phyloP scores from a whole-genome alignment of 2,888 invertebrate species.

The Trissoscelio sp. region DNA sequence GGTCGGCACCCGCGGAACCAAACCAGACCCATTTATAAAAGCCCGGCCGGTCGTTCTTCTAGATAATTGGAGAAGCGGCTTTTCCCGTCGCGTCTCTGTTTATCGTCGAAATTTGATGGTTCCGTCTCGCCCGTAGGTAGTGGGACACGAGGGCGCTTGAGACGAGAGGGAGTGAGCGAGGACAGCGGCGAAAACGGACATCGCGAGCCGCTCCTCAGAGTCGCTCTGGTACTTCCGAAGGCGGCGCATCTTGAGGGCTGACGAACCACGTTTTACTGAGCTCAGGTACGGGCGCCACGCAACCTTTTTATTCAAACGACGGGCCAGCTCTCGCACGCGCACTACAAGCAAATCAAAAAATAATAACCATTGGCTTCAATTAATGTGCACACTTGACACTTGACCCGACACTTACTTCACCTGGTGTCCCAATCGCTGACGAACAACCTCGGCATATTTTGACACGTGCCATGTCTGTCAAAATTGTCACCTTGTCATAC shows the following conservation, averaged over 20 bases:
- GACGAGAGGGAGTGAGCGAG: conserved; percentile 68
- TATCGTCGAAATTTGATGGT: conserved; percentile 53
- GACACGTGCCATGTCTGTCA: conserved; percentile 65
- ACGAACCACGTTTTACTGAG: conserved; percentile 73
- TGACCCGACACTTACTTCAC: conserved; percentile 46
- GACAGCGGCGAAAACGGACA: conserved; percentile 74
- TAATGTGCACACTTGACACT: conserved; percentile 66
- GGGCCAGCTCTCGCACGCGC: conserved; percentile 31
- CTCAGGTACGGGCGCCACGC: conserved; percentile 74
- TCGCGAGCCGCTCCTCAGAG: conserved; percentile 78
- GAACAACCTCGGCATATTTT: conserved; percentile 59
- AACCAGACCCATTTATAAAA: conserved; percentile 48
- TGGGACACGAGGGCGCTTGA: conserved; percentile 62
- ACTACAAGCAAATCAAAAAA: conserved; percentile 1
- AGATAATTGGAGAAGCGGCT: conserved; percentile 59
- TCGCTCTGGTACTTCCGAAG: conserved; percentile 81
- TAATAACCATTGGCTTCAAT: conserved; percentile 58
- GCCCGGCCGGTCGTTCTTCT: conserved; percentile 15
- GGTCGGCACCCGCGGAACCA: conserved; percentile 10
- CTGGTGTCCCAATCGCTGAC: conserved; percentile 33
- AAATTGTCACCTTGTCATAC: conserved; percentile 47
- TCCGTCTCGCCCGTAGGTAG: conserved; percentile 64
- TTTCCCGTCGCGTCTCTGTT: conserved; percentile 50
- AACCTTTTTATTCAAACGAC: conserved; percentile 55
- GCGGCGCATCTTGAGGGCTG: conserved; percentile 80